These are phyloP conservation scores for Chauna torquata DNA, from an alignment of 2,113 vertebrate genomes.

Conservation along the genomic window DNA sequence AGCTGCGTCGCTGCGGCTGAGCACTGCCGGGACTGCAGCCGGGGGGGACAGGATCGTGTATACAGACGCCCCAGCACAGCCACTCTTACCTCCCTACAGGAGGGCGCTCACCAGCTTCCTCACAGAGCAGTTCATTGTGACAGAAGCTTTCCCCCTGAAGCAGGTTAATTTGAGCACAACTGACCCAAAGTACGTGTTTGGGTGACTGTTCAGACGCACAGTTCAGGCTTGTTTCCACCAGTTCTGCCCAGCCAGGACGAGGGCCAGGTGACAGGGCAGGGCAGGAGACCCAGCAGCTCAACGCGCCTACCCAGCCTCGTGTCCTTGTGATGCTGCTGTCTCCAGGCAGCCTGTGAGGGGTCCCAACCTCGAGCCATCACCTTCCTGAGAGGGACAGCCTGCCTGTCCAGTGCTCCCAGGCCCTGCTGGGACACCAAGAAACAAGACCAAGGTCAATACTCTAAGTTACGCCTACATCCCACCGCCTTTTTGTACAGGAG, in stretches of 20 bases:
- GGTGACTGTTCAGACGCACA: background rate
- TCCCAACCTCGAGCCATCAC: background rate
- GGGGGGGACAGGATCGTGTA: no score
- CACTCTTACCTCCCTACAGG: background rate
- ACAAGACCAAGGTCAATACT: background rate
- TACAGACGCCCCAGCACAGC: background rate
- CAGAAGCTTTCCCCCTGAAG: background rate
- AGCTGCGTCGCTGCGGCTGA: background rate
- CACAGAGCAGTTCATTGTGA: accelerated
- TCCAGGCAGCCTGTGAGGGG: background rate
- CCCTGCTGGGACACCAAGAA: background rate
- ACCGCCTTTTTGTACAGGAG: background rate
- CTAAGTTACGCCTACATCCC: background rate
- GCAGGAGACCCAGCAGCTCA: background rate
- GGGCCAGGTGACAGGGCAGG: background rate
- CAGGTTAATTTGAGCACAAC: background rate
- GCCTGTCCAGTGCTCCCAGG: background rate
- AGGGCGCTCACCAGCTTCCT: background rate
- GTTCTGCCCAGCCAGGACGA: background rate
- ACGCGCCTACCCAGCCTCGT: accelerated
- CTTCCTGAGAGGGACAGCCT: background rate
- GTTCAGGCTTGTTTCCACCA: background rate
- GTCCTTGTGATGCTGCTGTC: background rate
- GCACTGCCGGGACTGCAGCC: background rate
- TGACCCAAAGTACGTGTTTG: no score